Evolutionary conservation across 1,140 invertebrate genomes (phyloP).

Genomic region (Drosophila ercepeae): DNA sequence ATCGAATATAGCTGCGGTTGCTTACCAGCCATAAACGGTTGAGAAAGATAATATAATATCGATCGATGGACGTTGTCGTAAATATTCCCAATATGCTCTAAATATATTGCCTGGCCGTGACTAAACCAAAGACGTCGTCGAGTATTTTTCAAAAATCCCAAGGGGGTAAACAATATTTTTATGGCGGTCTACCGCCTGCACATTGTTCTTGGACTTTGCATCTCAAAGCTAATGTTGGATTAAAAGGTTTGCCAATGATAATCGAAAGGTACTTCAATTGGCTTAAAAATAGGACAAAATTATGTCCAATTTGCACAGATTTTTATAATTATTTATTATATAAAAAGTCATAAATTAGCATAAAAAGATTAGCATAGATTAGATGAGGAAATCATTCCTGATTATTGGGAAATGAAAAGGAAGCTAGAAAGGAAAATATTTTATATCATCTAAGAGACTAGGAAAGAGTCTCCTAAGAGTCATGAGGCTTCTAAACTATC

Average conservation of each 20-base stretch:
- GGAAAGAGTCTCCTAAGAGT: too few species aligned
- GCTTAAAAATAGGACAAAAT: not conserved
- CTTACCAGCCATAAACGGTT: slow-evolving; percentile 64
- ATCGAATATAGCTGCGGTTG: slow-evolving; percentile 58
- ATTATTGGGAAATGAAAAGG: too few species aligned
- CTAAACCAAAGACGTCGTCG: slow-evolving; percentile 38
- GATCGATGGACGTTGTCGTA: slow-evolving; percentile 75
- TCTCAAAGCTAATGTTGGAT: slow-evolving; percentile 10
- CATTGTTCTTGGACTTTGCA: slow-evolving; percentile 30
- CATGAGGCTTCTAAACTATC: too few species aligned
- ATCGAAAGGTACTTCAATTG: slow-evolving; percentile 15
- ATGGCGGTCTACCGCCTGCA: not conserved
- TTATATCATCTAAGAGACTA: too few species aligned
- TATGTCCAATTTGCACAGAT: slow-evolving; percentile 3
- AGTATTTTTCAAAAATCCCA: slow-evolving; percentile 4
- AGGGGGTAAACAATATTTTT: slow-evolving; percentile 23
- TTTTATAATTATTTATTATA: not conserved
- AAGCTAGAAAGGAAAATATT: too few species aligned
- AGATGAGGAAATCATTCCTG: not conserved
- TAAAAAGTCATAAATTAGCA: not conserved
- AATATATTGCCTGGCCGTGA: slow-evolving; percentile 28
- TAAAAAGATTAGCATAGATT: not conserved
- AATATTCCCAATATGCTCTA: slow-evolving; percentile 69
- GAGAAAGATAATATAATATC: slow-evolving; percentile 75
- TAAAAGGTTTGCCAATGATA: slow-evolving; percentile 8